Conservation (phyloP, 1,140 invertebrate species). For the Drosophila orena region DNA sequence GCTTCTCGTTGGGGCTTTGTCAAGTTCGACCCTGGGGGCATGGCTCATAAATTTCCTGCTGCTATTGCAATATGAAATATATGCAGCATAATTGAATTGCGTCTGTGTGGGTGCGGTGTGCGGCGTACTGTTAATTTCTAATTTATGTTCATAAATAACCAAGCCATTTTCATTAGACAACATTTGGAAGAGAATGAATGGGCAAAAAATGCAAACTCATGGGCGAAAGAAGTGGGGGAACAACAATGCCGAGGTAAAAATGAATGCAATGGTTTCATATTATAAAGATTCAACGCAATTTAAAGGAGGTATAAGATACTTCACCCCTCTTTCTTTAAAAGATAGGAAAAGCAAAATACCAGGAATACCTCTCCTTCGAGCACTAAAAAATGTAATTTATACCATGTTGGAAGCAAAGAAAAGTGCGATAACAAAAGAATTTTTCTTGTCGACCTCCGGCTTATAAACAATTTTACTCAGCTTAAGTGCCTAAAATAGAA, state of each 20-base stretch:
- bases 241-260: background rate
- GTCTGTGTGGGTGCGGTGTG: slow-evolving; percentile 31
- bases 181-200: slow-evolving; percentile 30
- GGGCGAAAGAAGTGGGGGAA: slow-evolving; percentile 17
- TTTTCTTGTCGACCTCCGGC: slow-evolving; percentile 20
- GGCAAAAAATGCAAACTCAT: slow-evolving; percentile 31
- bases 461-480: slow-evolving; percentile 22
- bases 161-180: slow-evolving; percentile 68
- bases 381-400: slow-evolving; percentile 12
- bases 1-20: slow-evolving; percentile 51
- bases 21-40: slow-evolving; percentile 64
- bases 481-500: slow-evolving; percentile 41
- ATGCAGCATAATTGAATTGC: slow-evolving; percentile 67
- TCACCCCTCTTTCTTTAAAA: too few relatives aligned
- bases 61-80: slow-evolving; percentile 79
- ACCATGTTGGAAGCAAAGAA: slow-evolving; percentile 8
- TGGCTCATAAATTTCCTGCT: slow-evolving; percentile 78
- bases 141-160: slow-evolving; percentile 79
- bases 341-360: background rate
- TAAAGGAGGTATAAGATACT: background rate
- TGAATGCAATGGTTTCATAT: slow-evolving; percentile 18
- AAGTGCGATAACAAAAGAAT: slow-evolving; percentile 30
- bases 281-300: background rate
- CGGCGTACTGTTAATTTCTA: slow-evolving; percentile 72
- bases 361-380: background rate